Conservation (phyloP, 2,797 vertebrate genomes). For the Serranus cabrilla region DNA sequence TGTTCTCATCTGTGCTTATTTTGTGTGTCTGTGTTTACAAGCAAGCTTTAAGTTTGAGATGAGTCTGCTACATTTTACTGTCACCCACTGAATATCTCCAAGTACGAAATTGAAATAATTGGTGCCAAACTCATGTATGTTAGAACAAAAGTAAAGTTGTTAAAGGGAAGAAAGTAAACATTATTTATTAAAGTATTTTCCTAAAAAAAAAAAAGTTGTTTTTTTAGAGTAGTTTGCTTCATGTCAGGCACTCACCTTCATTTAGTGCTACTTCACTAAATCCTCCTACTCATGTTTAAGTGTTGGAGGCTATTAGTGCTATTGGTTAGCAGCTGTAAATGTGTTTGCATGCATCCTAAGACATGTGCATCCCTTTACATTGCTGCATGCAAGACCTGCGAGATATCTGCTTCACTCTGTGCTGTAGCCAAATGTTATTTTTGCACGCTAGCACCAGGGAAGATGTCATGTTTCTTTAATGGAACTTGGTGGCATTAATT, state of each 20-base stretch:
- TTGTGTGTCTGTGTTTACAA: constrained; percentile 5
- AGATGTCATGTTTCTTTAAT: constrained; percentile 55
- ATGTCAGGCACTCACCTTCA: background rate
- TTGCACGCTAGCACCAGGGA: constrained; percentile 22
- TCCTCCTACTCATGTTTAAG: background rate
- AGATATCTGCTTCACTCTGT: background rate
- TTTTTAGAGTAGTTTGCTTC: background rate
- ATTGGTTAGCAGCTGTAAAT: background rate
- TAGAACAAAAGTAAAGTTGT: constrained; percentile 3
- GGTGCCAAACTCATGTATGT: constrained; percentile 17
- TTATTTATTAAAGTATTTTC: constrained; percentile 1
- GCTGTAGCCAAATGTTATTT: constrained; percentile 19
- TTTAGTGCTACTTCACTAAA: background rate
- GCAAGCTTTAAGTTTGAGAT: constrained; percentile 6
- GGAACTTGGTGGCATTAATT: constrained; percentile 51
- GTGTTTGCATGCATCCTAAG: background rate
- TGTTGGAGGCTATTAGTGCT: background rate
- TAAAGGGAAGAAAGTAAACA: background rate
- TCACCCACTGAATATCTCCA: background rate
- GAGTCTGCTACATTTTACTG: constrained; percentile 22
- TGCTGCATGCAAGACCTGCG: background rate
- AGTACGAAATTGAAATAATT: constrained; percentile 31
- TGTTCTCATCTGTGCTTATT: constrained; percentile 1
- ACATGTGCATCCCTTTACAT: background rate
- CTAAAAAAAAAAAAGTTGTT: background rate